Base-by-base conservation (phyloP, 2,797 vertebrate species). In the Pterois miles region DNA sequence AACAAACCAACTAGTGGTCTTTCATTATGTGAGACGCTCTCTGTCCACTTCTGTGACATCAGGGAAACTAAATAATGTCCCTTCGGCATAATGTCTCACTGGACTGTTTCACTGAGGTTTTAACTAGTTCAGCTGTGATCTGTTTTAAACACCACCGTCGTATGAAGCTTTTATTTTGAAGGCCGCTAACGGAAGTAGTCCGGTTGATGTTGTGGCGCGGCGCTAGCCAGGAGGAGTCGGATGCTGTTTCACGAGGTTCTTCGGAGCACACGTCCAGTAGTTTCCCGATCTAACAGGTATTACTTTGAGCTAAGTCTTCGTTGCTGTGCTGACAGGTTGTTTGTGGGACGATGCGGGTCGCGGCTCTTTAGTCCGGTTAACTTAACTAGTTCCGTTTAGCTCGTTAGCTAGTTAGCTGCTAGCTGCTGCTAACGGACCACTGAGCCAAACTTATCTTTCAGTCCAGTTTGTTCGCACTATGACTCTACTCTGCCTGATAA, bases 121-220 rank as follows among this genome's bases (percentile, higher is more conserved):
- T n/a, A n/a, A n/a, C n/a, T n/a, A n/a, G n/a, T n/a, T n/a, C n/a
- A n/a, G n/a, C n/a, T n/a, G n/a, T n/a, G n/a, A n/a, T n/a, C n/a
- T n/a, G n/a, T n/a, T n/a, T n/a, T n/a, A n/a, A n/a, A n/a, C n/a
- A n/a, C n/a, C n/a, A n/a, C n/a, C 8, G 0, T 9, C 4, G n/a
- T 8, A 1, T 16, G 2, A 29, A 3, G 62, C 36, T 4, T 38
- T 2, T 62, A 73, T 77, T 82, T 27, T 80, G 46, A 75, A 80
- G 43, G 36, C 6, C 31, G 0, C 2, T 18, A 66, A 4, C 53
- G 78, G 78, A 86, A 71, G 23, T 58, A 6, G 20, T 22, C 2
- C 1, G 1, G 4, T 27, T n/a, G 2, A 1, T 14, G 8, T 3
- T 2, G 22, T 0, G 0, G 1, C 1, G 0, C 0, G 1, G 34